Conservation (phyloP, 2,888 invertebrate genomes). For the Buathra laborator region DNA sequence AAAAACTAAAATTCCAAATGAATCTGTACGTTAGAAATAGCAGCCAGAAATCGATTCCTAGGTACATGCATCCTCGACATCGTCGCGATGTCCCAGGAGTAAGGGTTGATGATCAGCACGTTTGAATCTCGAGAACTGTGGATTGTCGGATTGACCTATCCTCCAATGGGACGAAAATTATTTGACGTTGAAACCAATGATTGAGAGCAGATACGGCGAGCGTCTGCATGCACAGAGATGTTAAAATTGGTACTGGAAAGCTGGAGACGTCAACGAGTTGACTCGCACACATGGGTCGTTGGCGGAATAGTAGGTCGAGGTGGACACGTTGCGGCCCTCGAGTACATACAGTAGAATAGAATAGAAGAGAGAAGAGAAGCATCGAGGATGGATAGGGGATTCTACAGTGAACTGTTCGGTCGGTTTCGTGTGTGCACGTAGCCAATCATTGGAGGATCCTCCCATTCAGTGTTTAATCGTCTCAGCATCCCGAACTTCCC, state of each 20-base stretch:
- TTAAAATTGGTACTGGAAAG: slow-evolving; percentile 31
- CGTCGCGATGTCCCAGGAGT: not conserved
- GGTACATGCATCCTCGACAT: not conserved
- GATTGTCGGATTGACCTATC: slow-evolving; percentile 25
- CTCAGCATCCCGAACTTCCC: slow-evolving; percentile 76
- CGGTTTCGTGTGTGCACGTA: slow-evolving; percentile 76
- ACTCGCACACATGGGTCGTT: not conserved
- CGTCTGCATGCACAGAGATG: slow-evolving; percentile 26
- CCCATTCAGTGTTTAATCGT: slow-evolving; percentile 83
- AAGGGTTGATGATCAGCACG: slow-evolving; percentile 7
- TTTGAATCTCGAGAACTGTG: not conserved
- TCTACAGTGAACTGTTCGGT: slow-evolving; percentile 45
- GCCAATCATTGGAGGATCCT: slow-evolving; percentile 81
- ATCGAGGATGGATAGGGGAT: slow-evolving; percentile 26
- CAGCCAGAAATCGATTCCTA: not conserved
- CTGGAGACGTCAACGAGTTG: slow-evolving; percentile 1
- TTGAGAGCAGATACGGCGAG: slow-evolving; percentile 20
- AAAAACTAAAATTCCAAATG: not conserved
- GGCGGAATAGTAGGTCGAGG: slow-evolving; percentile 50
- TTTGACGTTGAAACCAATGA: slow-evolving; percentile 11
- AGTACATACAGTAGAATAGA: slow-evolving; percentile 45
- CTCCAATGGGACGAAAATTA: slow-evolving; percentile 18
- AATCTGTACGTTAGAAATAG: not conserved
- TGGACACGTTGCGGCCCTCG: slow-evolving; percentile 43
- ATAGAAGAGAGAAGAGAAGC: slow-evolving; percentile 29